Conservation (phyloP, 1,140 invertebrate species). For the Scylla paramamosain region DNA sequence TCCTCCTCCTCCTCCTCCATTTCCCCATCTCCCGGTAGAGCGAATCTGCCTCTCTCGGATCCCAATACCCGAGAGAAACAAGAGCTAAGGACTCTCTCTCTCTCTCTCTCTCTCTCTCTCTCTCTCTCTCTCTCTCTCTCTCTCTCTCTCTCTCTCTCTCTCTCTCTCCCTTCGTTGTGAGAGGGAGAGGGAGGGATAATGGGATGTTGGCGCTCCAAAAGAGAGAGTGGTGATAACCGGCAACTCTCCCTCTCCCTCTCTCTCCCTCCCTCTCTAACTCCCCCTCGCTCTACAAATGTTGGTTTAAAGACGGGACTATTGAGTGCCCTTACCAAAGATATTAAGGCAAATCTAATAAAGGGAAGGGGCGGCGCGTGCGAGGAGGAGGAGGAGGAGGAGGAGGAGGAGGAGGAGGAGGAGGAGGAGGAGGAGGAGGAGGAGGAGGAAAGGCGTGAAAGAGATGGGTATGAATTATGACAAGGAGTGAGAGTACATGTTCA, state of each 20-base stretch:
- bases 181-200: slow-evolving; percentile 29
- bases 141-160: too few species aligned
- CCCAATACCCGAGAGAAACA: background rate
- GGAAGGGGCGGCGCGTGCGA: slow-evolving; percentile 61
- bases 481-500: background rate
- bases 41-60: background rate
- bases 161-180: background rate
- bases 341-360: slow-evolving; percentile 75
- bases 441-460: background rate
- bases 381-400: slow-evolving; percentile 46
- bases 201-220: background rate
- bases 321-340: slow-evolving; percentile 72
- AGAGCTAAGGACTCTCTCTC: background rate
- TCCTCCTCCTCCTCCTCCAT: background rate
- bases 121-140: too few species aligned
- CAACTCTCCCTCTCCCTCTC: background rate
- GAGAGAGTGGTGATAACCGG: slow-evolving; percentile 2
- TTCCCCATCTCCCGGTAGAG: background rate
- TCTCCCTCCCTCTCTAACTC: background rate
- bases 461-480: background rate
- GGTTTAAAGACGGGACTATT: slow-evolving; percentile 75
- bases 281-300: slow-evolving; percentile 67
- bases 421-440: slow-evolving; percentile 6
- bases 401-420: slow-evolving; percentile 42
- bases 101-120: too few species aligned